These are phyloP conservation scores for Coenonympha glycerion DNA, from an alignment of 2,888 invertebrate genomes.

Conservation along the genomic window DNA sequence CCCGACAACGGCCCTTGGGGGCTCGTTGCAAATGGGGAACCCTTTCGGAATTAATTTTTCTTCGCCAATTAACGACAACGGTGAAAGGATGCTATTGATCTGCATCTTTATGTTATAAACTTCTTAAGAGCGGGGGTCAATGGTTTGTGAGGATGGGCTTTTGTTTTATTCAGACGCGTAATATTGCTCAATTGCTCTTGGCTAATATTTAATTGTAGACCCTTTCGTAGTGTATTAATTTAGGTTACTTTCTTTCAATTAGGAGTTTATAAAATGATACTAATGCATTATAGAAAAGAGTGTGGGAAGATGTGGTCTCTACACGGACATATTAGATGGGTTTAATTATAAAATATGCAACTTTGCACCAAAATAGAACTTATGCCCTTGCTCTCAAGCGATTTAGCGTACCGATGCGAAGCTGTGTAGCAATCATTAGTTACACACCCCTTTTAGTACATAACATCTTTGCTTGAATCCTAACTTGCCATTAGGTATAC, in stretches of 20 bases:
- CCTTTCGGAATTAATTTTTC: conserved; percentile 75
- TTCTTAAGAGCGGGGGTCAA: conserved; percentile 19
- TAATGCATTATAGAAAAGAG: too few species aligned
- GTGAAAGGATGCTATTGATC: conserved; percentile 54
- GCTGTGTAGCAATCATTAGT: too few species aligned
- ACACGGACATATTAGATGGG: too few species aligned
- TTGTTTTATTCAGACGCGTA: conserved; percentile 18
- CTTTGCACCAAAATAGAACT: too few species aligned
- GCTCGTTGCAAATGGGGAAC: conserved; percentile 54
- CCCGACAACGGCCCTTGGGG: conserved; percentile 57
- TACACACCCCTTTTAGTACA: too few species aligned
- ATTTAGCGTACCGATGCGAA: too few species aligned
- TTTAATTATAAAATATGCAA: too few species aligned
- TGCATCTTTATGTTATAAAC: conserved; percentile 30
- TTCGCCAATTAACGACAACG: conserved; percentile 68
- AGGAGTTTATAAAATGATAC: too few species aligned
- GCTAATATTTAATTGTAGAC: neutral
- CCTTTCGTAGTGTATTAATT: neutral
- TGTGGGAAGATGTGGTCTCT: too few species aligned
- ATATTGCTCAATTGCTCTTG: conserved; percentile 6
- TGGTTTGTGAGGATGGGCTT: conserved; percentile 12
- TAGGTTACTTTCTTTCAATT: neutral
- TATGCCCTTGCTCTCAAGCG: too few species aligned
- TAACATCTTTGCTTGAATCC: too few species aligned
- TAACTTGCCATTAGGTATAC: too few species aligned